A percentile compares a stretch with the other conserved stretches of the same genome.
Conservation (phyloP, 2,888 invertebrate genomes). For the Phragmatobia fuliginosa region DNA sequence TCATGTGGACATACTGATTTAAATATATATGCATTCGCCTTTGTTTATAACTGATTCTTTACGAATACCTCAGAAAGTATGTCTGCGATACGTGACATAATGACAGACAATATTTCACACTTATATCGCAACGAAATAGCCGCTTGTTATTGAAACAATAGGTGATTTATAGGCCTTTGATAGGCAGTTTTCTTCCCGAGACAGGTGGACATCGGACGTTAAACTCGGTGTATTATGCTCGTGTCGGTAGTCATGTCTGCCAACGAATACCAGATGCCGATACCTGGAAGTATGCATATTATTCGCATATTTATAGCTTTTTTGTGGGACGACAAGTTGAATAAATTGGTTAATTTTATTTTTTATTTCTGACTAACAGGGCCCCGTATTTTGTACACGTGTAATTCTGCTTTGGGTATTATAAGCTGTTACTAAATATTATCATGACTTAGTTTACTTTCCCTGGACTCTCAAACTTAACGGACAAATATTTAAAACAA, state of each 20-base stretch:
- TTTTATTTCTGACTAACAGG: not conserved
- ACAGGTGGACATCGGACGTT: constrained; percentile 17
- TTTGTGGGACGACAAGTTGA: not conserved
- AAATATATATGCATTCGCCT: not conserved
- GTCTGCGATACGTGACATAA: constrained; percentile 13
- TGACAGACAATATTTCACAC: constrained; percentile 2
- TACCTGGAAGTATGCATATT: constrained; percentile 4
- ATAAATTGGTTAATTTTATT: not conserved
- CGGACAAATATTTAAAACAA: too few species aligned
- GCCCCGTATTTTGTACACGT: too few species aligned
- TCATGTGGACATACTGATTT: not conserved
- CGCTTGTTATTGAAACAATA: constrained; percentile 15
- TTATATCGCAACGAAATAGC: not conserved
- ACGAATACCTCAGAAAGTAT: constrained; percentile 1
- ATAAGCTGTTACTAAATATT: too few species aligned
- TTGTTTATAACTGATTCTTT: not conserved
- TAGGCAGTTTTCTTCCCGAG: constrained; percentile 11
- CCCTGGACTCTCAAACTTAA: too few species aligned
- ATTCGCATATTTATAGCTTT: constrained; percentile 12
- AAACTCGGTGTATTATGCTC: constrained; percentile 9
- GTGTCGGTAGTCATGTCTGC: not conserved
- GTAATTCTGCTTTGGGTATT: too few species aligned
- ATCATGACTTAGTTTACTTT: too few species aligned
- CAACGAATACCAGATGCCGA: not conserved
- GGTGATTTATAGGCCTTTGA: constrained; percentile 8